phyloP scores from a whole-genome alignment of 1,140 invertebrate genomes.

The Cotesia glomerata region DNA sequence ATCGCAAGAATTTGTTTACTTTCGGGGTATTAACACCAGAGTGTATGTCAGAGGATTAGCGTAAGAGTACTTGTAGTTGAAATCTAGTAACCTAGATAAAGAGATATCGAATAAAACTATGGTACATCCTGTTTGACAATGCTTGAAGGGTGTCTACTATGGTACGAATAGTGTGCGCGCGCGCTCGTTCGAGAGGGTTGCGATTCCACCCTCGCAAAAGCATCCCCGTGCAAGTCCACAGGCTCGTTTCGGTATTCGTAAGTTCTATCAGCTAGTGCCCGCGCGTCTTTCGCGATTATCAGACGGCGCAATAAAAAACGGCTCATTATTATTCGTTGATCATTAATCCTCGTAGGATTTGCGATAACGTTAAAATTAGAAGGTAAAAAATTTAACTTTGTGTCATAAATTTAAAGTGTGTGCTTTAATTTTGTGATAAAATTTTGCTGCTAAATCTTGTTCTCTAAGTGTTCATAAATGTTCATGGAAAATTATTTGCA shows the following conservation, averaged over 20 bases:
- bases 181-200: slow-evolving; percentile 39
- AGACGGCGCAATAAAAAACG: slow-evolving; percentile 54
- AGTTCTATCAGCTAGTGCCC: slow-evolving; percentile 53
- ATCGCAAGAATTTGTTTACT: too few species aligned
- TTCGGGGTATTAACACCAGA: neutral
- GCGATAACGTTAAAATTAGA: neutral
- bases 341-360: neutral
- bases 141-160: slow-evolving; percentile 43
- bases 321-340: slow-evolving; percentile 22
- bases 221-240: slow-evolving; percentile 41
- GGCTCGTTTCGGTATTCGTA: slow-evolving; percentile 42
- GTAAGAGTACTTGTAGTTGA: neutral
- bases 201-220: slow-evolving; percentile 35
- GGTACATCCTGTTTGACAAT: slow-evolving; percentile 26
- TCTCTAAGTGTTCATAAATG: too few species aligned
- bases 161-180: slow-evolving; percentile 37
- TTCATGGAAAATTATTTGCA: too few species aligned
- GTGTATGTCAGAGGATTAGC: neutral
- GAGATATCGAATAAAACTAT: slow-evolving; percentile 37
- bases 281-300: slow-evolving; percentile 62
- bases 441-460: too few species aligned
- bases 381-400: too few species aligned
- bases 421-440: too few species aligned
- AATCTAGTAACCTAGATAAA: slow-evolving; percentile 52
- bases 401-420: too few species aligned